A percentile compares a stretch with the other conserved stretches of the same genome.
Evolutionary conservation across 2,113 vertebrate species (phyloP).

Genomic region (Panurus biarmicus): DNA sequence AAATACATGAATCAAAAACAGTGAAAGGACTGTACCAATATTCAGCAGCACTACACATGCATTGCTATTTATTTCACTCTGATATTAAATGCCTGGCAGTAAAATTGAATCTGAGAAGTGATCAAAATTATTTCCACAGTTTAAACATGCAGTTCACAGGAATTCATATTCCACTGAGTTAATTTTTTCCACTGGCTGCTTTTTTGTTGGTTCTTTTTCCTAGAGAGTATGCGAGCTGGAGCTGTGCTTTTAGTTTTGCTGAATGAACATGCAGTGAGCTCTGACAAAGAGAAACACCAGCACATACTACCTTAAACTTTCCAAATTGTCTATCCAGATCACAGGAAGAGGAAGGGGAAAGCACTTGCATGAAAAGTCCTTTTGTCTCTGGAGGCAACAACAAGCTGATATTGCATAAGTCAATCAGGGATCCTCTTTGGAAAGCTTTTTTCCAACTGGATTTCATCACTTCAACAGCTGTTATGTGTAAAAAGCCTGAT

Average conservation of each 20-base stretch:
- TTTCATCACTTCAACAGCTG: conserved; percentile 9
- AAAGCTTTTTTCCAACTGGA: conserved; percentile 21
- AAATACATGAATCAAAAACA: not conserved
- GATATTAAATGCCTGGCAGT: not conserved
- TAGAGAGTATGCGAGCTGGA: not conserved
- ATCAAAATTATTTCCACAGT: not conserved
- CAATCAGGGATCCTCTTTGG: conserved; percentile 1
- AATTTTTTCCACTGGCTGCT: not conserved
- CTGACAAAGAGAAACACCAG: not conserved
- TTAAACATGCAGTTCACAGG: not conserved
- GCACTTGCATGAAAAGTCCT: not conserved
- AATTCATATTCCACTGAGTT: not conserved
- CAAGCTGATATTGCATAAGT: not conserved
- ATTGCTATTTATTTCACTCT: not conserved
- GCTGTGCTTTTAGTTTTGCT: not conserved
- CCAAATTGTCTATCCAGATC: not conserved
- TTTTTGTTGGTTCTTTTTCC: not conserved
- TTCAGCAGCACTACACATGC: not conserved
- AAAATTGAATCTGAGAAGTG: not conserved
- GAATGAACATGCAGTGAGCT: not conserved
- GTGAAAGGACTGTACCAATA: not conserved
- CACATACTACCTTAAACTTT: conserved; percentile 14
- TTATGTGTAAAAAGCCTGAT: not conserved
- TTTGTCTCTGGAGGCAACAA: not conserved
- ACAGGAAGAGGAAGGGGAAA: conserved; percentile 13